Base-by-base conservation (phyloP, 2,113 vertebrate genomes). In the Pavo muticus region DNA sequence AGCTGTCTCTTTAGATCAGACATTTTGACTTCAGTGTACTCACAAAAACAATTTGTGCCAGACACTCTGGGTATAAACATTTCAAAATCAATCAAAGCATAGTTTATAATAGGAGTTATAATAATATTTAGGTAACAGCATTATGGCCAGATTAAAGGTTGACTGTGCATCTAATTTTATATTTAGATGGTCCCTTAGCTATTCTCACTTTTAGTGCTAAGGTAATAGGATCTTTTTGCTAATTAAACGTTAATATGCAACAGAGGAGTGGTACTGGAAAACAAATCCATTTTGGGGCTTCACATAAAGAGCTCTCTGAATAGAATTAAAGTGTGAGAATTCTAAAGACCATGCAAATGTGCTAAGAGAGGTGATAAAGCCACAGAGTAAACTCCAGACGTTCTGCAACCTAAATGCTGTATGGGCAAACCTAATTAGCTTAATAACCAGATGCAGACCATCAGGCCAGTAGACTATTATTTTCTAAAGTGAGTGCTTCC, bases 181-280 rank as follows among this genome's bases (percentile, higher is more conserved):
- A 48, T 86, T 93, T 87, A 60, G 48, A 42, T 93, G 77, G 70
- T 88, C 87, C 77, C 87, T 94, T 64, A 73, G 78, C 90, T 84
- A 47, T 61, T 87, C 79, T 94, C 60, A 92, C 59, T 95, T 93
- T 56, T 52, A 93, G 32, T 56, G 65, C 50, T 50, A 20, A 85
- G 83, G 32, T 73, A 96, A 96, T 32, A 84, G 48, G 73, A 93
- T 79, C 68, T 90, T 94, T 82, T 83, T 68, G 54, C 57, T 89
- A 91, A 96, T 96, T 74, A 97, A 96, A 93, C 23, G 44, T 94
- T 94, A 97, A 95, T 84, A 84, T 71, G 80, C 73, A 88, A 48
- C 73, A 64, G 71, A 95, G 91, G 80, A 94, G 73, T 74, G 87
- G 39, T 72, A 82, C 35, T 76, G 76, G 69, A 81, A 93, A 96